Evolutionary conservation across 2,888 invertebrate species (phyloP).

Genomic region (Pyralis farinalis): DNA sequence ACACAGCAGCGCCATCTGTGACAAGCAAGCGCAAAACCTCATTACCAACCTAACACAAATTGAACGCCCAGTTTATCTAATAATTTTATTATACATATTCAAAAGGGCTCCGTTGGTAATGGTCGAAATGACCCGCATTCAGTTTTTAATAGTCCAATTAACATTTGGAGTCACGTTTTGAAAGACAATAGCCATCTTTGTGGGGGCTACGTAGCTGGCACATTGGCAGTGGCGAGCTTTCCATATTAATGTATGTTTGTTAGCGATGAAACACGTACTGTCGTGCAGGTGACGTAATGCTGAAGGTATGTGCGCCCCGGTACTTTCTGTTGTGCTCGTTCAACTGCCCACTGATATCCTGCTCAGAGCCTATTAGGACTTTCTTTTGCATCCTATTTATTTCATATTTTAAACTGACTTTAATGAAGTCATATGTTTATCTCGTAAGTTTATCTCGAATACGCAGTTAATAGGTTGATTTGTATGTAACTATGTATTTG

Average conservation of each 20-base stretch:
- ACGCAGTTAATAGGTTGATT: too few relatives aligned
- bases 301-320: conserved; percentile 54
- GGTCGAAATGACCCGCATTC: conserved; percentile 79
- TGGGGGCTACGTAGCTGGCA: conserved; percentile 75
- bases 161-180: conserved; percentile 79
- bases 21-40: conserved; percentile 80
- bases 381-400: too few relatives aligned
- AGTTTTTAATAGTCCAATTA: conserved; percentile 79
- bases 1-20: conserved; percentile 66
- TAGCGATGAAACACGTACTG: conserved; percentile 79
- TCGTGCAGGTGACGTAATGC: conserved; percentile 68
- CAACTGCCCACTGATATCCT: conserved; percentile 1
- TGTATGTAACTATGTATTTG: too few relatives aligned
- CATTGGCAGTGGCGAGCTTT: conserved; percentile 73
- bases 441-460: too few relatives aligned
- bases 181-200: conserved; percentile 80
- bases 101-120: conserved; percentile 74
- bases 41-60: conserved; percentile 78
- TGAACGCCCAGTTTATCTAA: conserved; percentile 70
- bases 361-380: not conserved
- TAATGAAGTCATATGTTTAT: too few relatives aligned
- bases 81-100: conserved; percentile 81
- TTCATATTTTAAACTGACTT: too few relatives aligned
- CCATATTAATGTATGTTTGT: conserved; percentile 81
- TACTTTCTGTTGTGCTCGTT: conserved; percentile 35